Conservation (phyloP, 2,797 vertebrate species). For the Artibeus lituratus region DNA sequence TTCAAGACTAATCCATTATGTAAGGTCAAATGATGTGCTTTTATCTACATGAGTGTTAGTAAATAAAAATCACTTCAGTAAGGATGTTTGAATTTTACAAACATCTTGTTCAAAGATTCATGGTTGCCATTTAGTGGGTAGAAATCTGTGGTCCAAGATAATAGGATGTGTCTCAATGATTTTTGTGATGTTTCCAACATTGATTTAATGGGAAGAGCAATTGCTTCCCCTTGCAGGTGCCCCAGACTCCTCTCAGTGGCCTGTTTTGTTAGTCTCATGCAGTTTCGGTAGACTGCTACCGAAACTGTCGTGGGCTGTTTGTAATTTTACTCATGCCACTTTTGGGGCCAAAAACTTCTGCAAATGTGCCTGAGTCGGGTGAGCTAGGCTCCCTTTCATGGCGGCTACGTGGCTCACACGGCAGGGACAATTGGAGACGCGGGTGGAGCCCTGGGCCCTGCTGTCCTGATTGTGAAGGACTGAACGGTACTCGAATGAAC, state of each 20-base stretch:
- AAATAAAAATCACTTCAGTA: not conserved
- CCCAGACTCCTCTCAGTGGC: not conserved
- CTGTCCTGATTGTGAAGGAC: not conserved
- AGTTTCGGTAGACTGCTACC: no score
- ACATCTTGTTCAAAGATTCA: not conserved
- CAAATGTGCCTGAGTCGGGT: not conserved
- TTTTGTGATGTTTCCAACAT: conserved; percentile 27
- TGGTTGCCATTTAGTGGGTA: not conserved
- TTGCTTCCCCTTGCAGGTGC: not conserved
- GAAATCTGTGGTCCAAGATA: not conserved
- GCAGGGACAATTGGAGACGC: not conserved
- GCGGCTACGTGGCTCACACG: not conserved
- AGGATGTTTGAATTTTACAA: not conserved
- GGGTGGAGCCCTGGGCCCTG: not conserved
- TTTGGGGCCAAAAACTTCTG: not conserved
- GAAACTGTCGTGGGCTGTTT: not conserved
- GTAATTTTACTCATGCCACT: not conserved
- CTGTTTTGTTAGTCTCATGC: not conserved
- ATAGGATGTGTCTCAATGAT: not conserved
- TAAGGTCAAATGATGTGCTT: not conserved
- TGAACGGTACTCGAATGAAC: not conserved
- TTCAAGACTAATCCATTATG: conserved; percentile 19
- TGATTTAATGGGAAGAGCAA: conserved; percentile 8
- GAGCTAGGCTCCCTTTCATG: not conserved
- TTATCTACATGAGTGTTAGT: not conserved